Conservation (phyloP, 35 echinoderm and acorn worm genomes). For the Strongylocentrotus purpuratus region DNA sequence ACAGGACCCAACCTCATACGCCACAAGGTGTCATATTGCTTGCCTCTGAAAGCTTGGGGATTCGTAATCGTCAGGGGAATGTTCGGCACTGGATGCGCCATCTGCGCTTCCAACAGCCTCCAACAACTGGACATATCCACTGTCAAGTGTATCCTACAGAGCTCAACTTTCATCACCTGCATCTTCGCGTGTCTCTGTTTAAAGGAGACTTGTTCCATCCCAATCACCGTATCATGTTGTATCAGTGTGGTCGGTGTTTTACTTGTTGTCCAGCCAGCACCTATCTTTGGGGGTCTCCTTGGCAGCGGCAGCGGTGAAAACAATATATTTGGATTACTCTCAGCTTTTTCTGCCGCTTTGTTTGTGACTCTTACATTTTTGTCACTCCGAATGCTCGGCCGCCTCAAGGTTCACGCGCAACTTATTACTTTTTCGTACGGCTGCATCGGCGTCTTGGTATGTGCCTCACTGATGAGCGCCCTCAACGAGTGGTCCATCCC, state of each 20-base stretch:
- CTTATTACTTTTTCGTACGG: not conserved
- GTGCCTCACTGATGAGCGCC: not conserved
- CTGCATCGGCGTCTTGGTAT: not conserved
- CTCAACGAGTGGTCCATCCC: not conserved
- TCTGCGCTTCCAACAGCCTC: not conserved
- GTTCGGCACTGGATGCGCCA: not conserved
- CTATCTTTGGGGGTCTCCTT: not conserved
- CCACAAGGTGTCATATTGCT: not conserved
- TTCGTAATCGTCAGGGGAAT: not conserved
- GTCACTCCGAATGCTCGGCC: not conserved
- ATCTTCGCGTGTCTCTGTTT: not conserved
- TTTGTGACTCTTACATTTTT: not conserved
- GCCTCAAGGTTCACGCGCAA: not conserved
- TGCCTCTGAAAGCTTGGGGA: not conserved
- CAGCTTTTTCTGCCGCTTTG: not conserved
- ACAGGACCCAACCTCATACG: not conserved
- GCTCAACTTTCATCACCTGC: not conserved
- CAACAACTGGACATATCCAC: not conserved
- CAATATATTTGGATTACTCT: not conserved
- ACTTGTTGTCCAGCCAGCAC: not conserved
- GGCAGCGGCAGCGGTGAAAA: not conserved
- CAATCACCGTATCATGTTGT: not conserved
- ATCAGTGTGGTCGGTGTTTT: not conserved
- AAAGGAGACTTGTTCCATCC: not conserved
- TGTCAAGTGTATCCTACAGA: constrained; percentile 8